Conservation (phyloP, 2,113 vertebrate genomes). For the Alces alces region DNA sequence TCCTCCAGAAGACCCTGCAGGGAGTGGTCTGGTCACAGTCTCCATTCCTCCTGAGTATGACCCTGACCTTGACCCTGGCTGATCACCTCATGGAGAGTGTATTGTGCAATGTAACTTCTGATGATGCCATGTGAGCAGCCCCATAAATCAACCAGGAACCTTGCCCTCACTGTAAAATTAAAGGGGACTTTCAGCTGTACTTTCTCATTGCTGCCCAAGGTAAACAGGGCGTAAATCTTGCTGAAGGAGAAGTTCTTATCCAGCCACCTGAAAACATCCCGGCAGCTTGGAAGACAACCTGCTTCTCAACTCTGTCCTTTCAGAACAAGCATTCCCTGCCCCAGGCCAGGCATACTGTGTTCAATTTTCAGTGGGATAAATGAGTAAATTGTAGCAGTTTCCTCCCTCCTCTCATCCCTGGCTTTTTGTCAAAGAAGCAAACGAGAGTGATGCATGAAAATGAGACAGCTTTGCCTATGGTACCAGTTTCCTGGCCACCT, state of each 20-base stretch:
- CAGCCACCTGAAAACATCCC: background rate
- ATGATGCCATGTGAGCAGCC: background rate
- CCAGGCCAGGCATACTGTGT: background rate
- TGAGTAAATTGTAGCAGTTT: accelerated
- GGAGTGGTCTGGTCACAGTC: background rate
- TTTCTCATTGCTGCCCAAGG: slow-evolving; percentile 5
- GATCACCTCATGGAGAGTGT: background rate
- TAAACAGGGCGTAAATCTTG: slow-evolving; percentile 46
- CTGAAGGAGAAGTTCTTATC: slow-evolving; percentile 27
- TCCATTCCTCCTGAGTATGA: background rate
- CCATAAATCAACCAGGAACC: slow-evolving; percentile 39
- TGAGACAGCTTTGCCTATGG: background rate
- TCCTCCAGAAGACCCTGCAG: background rate
- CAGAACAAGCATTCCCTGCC: background rate
- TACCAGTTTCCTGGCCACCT: background rate
- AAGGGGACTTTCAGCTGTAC: background rate
- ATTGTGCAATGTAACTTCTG: background rate
- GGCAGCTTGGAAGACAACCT: background rate
- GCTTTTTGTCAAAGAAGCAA: background rate
- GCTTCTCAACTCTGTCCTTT: background rate
- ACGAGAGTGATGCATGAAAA: background rate
- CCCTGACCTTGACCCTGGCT: background rate
- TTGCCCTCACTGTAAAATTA: background rate
- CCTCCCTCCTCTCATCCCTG: background rate
- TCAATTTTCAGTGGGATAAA: background rate